Evolutionary conservation across 1,140 invertebrate species (phyloP), one percentile per base, ranked within the genome.

Genomic region (Pseudomyrmex concolor): DNA sequence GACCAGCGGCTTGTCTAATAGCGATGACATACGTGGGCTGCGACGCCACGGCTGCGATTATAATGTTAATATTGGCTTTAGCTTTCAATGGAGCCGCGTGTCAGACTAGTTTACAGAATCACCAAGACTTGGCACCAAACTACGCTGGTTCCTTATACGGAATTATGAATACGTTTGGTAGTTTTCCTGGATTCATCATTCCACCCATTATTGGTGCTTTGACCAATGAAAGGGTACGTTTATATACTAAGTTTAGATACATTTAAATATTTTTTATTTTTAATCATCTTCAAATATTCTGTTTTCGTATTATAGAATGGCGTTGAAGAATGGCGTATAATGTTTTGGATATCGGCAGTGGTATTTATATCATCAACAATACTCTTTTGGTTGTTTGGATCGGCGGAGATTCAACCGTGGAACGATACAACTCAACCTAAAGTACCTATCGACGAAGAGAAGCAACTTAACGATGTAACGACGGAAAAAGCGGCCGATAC

Each of bases 61-160:
- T 95, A 1, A 95, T 97, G 86, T 95, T 97, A 80, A 96, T 97
- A 13, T 89, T 97, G 57, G 97, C 97, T 0, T 95, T 98, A 86
- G 96, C 97, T 1, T 95, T 97, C 19, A 97, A 98, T 84, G 98
- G 98, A 0, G 97, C 97, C 57, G 96, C 97, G 0, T 97, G 97
- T 22, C 95, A 97, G 68, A 97, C 97, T 0, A 98, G 96, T 93
- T 95, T 97, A 89, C 96, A 97, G 89, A 98, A 98, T 91, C 97
- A 97, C 83, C 96, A 98, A 93, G 97, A 98, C 93, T 93, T 98
- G 51, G 96, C 97, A 0, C 96, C 96, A 1, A 98, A 97, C 92
- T 97, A 95, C 94, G 97, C 97, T 19, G 97, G 96, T 54, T 96
- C 96, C 1, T 90, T 97, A 9, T 97, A 97, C 81, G 96, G 97